A percentile compares a stretch with the other conserved stretches of the same genome.
These are phyloP conservation scores for Dromaius novaehollandiae DNA, from an alignment of 2,113 vertebrate genomes.

Conservation along the genomic window DNA sequence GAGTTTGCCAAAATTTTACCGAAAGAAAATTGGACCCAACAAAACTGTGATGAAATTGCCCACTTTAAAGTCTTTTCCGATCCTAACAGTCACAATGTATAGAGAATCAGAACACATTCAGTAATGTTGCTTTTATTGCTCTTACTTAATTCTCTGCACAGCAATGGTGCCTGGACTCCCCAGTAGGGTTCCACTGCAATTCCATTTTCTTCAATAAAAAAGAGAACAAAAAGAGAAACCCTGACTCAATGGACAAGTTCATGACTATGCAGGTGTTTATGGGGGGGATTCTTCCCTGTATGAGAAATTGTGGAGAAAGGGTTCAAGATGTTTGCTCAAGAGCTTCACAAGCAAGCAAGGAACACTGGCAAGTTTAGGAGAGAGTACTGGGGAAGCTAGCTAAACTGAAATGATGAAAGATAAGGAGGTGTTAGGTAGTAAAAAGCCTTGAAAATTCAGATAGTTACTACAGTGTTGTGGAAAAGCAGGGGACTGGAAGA, in stretches of 20 bases:
- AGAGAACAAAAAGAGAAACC: background rate
- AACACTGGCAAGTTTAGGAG: background rate
- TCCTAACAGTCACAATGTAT: background rate
- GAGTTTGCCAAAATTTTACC: background rate
- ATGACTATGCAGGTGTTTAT: background rate
- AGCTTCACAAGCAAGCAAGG: background rate
- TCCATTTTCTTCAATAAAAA: background rate
- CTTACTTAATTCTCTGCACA: fast-evolving
- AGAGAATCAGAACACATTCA: background rate
- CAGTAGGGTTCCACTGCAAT: background rate
- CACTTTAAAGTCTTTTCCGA: background rate
- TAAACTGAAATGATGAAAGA: background rate
- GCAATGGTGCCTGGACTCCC: fast-evolving
- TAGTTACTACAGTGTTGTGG: background rate
- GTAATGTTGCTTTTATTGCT: background rate
- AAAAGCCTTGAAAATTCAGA: background rate
- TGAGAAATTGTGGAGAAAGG: background rate
- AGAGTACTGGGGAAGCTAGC: background rate
- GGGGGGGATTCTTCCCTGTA: background rate
- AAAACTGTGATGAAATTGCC: background rate
- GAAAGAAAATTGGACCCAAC: background rate
- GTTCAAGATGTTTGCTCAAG: background rate
- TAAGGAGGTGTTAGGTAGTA: background rate
- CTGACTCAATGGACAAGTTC: background rate
- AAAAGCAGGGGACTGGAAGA: background rate